Base-by-base conservation (phyloP, 37 sponge, comb jelly and placozoan genomes). In the Crambe crambe region DNA sequence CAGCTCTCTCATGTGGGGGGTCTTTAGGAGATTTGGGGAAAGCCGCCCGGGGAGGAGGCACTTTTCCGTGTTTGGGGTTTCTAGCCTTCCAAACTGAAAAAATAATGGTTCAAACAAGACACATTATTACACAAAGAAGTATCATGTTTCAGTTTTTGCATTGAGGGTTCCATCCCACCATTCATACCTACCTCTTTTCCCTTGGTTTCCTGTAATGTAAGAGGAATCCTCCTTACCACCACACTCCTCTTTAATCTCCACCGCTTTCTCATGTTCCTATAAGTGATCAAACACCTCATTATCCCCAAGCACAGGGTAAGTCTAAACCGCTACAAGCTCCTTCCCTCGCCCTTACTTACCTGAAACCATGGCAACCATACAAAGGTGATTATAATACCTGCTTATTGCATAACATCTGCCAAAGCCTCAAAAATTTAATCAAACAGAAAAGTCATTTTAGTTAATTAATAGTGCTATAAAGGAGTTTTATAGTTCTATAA, bases 171-270 rank as follows among this genome's bases (percentile, higher is more conserved):
- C n/a, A 69, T 34, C 70, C 9, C 70, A 69, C 51, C 6, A 47
- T 12, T 47, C 51, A 47, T 47, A 47, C 51, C 51, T 15, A 47
- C 51, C 51, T 47, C 51, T 47, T 12, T 47, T 47, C 12, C 51
- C 51, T 47, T 6, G 51, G 12, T 12, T 47, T 12, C 6, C 51
- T 47, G 51, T 15, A 6, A 41, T n/a, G n/a, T n/a, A n/a, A n/a
- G n/a, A n/a, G n/a, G n/a, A n/a, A n/a, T 73, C 76, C 38, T 72
- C 67, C 20, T 57, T 61, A 15, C 58, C 37, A 70, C 37, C 57
- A 25, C 42, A 84, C 17, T 84, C 87, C 42, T 91, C 91, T 43
- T 70, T 81, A 73, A 91, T 91, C 74, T 91, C 91, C 2, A 91
- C 78, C n/a, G 40, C 42, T 26, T 74, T 68, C 9, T 43, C 69